Evolutionary conservation across 2,888 invertebrate species (phyloP), one percentile per base, ranked within the genome.

Genomic region (Falcaria lacertinaria): DNA sequence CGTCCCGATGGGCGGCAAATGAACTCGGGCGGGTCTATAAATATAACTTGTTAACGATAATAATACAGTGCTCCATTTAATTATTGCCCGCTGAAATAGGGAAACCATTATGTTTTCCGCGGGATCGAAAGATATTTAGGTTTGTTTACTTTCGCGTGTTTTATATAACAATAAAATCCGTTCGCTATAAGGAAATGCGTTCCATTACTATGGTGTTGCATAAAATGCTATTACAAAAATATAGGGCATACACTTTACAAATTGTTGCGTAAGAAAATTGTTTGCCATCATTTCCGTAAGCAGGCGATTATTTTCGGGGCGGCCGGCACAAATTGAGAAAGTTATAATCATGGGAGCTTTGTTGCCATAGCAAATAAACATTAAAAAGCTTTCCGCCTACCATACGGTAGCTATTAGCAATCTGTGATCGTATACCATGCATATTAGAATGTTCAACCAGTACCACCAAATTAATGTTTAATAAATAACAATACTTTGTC

Each of bases 1-100:
- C 61, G 57, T 62, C 70, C 69, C 65, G 64, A 75, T 77, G 73
- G 81, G 80, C 75, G 83, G 82, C 60, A 77, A 81, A 82, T 78
- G 68, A 70, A 73, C 75, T 75, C 70, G 74, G 72, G 64, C 64
- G 60, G 57, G 34, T 50, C 69, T 77, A 76, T 80, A 76, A 78
- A 81, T 80, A 82, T 64, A 69, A 74, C 68, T 69, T 69, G 74
- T 74, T 73, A 78, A 74, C 72, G 71, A 74, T 74, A 76, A 72
- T 75, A 74, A 79, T 70, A 75, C 62, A 58, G 64, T 65, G 75
- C 60, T 61, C 72, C 60, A 74, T 73, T 75, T 79, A 75, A 82
- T 77, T 70, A 76, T 74, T 64, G 69, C 60, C 63, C 64, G 73
- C 58, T 74, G 72, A 76, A 74, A 73, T 57, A 49, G 51, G 50